phyloP scores from a whole-genome alignment of 2,113 vertebrate species.

The Mus spicilegus region DNA sequence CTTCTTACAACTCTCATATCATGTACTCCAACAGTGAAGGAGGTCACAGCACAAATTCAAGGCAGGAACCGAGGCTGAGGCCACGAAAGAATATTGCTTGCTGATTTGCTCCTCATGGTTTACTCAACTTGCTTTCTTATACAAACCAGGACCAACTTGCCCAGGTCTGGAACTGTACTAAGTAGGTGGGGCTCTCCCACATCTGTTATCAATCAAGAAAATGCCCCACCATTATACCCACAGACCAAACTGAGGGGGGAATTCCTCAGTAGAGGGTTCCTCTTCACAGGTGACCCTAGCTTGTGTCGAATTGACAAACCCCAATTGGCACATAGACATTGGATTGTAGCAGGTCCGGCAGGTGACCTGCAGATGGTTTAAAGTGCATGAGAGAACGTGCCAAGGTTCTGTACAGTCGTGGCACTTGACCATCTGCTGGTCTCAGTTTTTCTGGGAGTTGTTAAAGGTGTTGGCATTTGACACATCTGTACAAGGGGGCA shows the following conservation, averaged over 20 bases:
- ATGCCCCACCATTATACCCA: background rate
- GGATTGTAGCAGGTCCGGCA: fast-evolving
- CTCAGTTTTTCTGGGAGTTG: no score
- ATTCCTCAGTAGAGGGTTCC: background rate
- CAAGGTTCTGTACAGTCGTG: background rate
- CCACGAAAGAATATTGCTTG: background rate
- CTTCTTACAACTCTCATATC: background rate
- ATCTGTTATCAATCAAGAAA: background rate
- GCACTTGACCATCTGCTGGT: no score
- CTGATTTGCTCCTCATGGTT: background rate
- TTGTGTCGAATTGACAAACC: background rate
- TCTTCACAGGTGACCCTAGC: background rate
- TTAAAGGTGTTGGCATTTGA: background rate
- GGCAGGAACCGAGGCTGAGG: background rate
- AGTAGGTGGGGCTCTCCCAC: background rate
- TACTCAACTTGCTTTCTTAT: background rate
- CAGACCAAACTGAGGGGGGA: background rate
- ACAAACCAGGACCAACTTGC: background rate
- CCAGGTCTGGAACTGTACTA: no score
- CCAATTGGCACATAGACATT: background rate
- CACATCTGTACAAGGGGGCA: fast-evolving
- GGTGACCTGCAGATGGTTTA: background rate
- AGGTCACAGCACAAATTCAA: background rate
- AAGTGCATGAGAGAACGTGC: fast-evolving
- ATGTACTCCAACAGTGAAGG: background rate